These are phyloP conservation scores for Misgurnus anguillicaudatus DNA, from an alignment of 2,113 vertebrate genomes.

Conservation along the genomic window DNA sequence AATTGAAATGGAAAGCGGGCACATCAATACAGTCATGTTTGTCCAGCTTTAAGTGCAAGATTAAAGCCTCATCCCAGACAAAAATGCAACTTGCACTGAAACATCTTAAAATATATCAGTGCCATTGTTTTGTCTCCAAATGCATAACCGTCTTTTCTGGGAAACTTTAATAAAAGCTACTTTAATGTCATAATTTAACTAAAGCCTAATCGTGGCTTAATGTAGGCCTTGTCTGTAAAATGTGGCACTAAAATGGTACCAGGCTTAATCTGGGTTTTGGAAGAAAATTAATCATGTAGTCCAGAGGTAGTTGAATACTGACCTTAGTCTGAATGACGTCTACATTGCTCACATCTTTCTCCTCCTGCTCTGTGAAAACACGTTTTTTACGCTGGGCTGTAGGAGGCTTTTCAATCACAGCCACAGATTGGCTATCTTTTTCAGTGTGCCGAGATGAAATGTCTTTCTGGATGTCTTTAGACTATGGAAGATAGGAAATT, in stretches of 20 bases:
- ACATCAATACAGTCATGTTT: neutral
- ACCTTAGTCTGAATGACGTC: slow-evolving; percentile 60
- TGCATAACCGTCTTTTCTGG: too few relatives aligned
- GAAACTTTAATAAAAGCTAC: too few relatives aligned
- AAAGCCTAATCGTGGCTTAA: too few relatives aligned
- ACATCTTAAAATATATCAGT: neutral
- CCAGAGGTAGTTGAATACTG: slow-evolving; percentile 14
- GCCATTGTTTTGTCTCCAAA: too few relatives aligned
- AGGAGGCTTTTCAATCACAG: slow-evolving; percentile 49
- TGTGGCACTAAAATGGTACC: too few relatives aligned
- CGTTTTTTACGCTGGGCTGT: slow-evolving; percentile 52
- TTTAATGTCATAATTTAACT: too few relatives aligned
- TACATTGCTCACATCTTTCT: slow-evolving; percentile 45
- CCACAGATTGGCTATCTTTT: slow-evolving; percentile 26
- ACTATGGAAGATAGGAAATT: slow-evolving; percentile 50
- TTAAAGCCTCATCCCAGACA: too few relatives aligned
- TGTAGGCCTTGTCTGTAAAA: too few relatives aligned
- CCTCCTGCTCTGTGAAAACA: slow-evolving; percentile 38
- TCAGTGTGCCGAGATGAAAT: slow-evolving; percentile 40
- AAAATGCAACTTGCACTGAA: neutral
- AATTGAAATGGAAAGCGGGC: neutral
- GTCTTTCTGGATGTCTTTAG: slow-evolving; percentile 59
- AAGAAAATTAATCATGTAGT: neutral
- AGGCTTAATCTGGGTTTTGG: too few relatives aligned
- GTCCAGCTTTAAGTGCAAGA: neutral